Conservation (phyloP, 2,113 vertebrate species). For the Gymnogyps californianus region DNA sequence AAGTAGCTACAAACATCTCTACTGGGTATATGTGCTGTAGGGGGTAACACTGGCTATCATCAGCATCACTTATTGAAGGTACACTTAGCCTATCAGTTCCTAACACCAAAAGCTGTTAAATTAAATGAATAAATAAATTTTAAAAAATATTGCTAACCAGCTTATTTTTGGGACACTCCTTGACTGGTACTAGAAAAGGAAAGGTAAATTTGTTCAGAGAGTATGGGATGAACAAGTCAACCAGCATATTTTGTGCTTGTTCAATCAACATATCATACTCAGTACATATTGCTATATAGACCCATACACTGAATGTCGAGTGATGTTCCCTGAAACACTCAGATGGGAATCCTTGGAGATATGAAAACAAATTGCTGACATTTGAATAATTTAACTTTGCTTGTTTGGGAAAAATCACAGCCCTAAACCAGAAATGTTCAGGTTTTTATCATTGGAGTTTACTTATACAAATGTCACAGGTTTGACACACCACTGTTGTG, state of each 20-base stretch:
- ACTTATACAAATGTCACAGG: neutral
- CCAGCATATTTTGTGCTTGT: neutral
- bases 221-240: neutral
- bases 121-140: neutral
- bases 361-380: neutral
- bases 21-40: neutral
- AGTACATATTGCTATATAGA: neutral
- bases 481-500: neutral
- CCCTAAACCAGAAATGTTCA: neutral
- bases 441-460: neutral
- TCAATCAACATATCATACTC: neutral
- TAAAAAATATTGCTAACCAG: neutral
- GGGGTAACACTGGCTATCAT: neutral
- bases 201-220: neutral
- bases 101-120: neutral
- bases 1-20: neutral
- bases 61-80: neutral
- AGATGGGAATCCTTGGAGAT: neutral
- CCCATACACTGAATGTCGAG: rapidly evolving
- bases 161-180: neutral
- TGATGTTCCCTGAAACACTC: neutral
- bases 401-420: neutral
- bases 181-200: neutral
- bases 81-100: neutral
- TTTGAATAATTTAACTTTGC: neutral